Conservation (phyloP, 2,113 vertebrate species). For the Osmerus mordax region DNA sequence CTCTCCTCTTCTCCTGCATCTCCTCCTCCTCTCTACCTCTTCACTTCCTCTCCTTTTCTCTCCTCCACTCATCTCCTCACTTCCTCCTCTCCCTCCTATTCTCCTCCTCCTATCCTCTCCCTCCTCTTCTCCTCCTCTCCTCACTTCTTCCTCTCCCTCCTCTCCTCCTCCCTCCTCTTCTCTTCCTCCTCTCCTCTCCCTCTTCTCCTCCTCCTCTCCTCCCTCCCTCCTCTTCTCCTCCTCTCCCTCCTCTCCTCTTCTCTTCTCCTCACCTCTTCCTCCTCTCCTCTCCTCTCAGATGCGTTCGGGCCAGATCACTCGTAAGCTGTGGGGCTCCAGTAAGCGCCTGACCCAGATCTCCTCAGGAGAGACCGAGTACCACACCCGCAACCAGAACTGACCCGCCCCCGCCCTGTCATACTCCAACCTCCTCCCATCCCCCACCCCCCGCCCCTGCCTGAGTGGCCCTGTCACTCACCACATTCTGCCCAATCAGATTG, state of each 20-base stretch:
- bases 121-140: slow-evolving; percentile 44
- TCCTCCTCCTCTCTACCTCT: slow-evolving; percentile 51
- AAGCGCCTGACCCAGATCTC: slow-evolving; percentile 93
- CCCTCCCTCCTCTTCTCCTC: slow-evolving; percentile 31
- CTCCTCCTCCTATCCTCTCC: background rate
- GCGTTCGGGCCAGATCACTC: slow-evolving; percentile 90
- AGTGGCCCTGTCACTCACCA: slow-evolving; percentile 59
- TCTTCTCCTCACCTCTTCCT: slow-evolving; percentile 54
- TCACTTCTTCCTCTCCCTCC: slow-evolving; percentile 64
- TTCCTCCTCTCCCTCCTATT: slow-evolving; percentile 32
- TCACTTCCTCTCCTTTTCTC: slow-evolving; percentile 38
- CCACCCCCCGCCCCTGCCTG: slow-evolving; percentile 22
- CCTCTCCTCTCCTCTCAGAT: slow-evolving; percentile 83
- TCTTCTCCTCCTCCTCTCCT: slow-evolving; percentile 24
- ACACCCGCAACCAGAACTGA: slow-evolving; percentile 82
- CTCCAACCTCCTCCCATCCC: background rate
- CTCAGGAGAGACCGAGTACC: slow-evolving; percentile 93
- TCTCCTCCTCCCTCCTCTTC: slow-evolving; percentile 49
- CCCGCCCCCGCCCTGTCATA: slow-evolving; percentile 34
- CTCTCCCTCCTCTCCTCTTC: slow-evolving; percentile 22
- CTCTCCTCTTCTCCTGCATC: background rate
- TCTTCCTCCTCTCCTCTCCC: slow-evolving; percentile 43
- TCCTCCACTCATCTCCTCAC: slow-evolving; percentile 50
- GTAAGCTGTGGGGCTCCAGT: slow-evolving; percentile 97
- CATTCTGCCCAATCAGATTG: slow-evolving; percentile 40